These are phyloP conservation scores for Platynereis dumerilii DNA, from an alignment of 2,888 invertebrate species.

Conservation along the genomic window DNA sequence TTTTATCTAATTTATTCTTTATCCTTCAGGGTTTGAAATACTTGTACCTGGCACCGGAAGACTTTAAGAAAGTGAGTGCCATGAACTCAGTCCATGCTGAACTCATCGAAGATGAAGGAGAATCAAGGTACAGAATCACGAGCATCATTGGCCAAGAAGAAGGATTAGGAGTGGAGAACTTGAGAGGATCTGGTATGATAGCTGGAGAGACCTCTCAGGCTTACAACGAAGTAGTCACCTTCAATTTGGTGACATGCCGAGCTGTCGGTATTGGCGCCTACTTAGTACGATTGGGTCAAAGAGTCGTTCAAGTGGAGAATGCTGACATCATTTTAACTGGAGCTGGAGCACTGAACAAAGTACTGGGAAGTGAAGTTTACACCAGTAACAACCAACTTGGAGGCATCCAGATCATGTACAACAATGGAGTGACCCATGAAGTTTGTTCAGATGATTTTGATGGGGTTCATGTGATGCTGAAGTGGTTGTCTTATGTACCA, in stretches of 20 bases:
- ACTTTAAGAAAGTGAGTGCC: conserved; percentile 81
- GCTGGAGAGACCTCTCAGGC: conserved; percentile 97
- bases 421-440: conserved; percentile 95
- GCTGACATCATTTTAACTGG: conserved; percentile 99
- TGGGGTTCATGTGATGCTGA: conserved; percentile 78
- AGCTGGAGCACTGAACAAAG: conserved; percentile 92
- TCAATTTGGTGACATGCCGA: conserved; percentile 92
- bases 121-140: conserved; percentile 88
- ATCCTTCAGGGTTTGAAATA: conserved; percentile 75
- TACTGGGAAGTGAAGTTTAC: conserved; percentile 96
- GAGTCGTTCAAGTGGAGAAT: conserved; percentile 88
- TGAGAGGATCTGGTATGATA: conserved; percentile 87
- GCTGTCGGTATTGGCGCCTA: conserved; percentile 99
- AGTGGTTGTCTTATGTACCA: conserved; percentile 94
- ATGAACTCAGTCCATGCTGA: conserved; percentile 85
- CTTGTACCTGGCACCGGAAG: conserved; percentile 90
- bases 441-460: conserved; percentile 90
- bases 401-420: conserved; percentile 95
- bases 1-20: too few relatives aligned
- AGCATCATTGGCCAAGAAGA: conserved; percentile 95
- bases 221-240: conserved; percentile 90
- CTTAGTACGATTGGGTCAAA: conserved; percentile 86
- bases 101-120: conserved; percentile 92
- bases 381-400: conserved; percentile 98
- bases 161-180: conserved; percentile 94